Percentiles rank a stretch among this genome's conserved stretches.
phyloP scores from a whole-genome alignment of 2,113 vertebrate species.

The Eretmochelys imbricata region DNA sequence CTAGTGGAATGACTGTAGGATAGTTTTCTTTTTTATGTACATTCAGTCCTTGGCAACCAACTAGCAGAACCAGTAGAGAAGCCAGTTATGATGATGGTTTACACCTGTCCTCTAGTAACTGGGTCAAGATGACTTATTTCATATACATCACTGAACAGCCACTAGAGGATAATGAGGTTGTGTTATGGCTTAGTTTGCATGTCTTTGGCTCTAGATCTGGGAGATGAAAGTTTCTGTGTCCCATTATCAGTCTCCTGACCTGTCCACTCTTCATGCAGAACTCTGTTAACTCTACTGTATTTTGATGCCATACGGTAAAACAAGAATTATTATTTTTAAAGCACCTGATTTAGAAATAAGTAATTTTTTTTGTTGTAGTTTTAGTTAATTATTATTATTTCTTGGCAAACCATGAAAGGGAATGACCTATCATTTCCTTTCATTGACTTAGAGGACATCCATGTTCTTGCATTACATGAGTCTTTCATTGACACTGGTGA shows the following conservation, averaged over 20 bases:
- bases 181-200: not conserved
- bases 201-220: not conserved
- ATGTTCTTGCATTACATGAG: not conserved
- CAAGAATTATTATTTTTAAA: not conserved
- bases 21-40: not conserved
- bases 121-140: not conserved
- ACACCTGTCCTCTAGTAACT: not conserved
- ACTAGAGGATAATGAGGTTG: not conserved
- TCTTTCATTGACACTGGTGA: constrained; percentile 19
- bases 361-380: not conserved
- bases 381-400: not conserved
- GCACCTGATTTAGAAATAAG: not conserved
- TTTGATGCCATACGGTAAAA: not conserved
- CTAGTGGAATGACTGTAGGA: not conserved
- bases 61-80: not conserved
- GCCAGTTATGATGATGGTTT: not conserved
- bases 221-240: not conserved
- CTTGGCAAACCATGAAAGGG: constrained; percentile 22
- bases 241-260: not conserved
- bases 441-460: constrained; percentile 41
- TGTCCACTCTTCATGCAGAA: not conserved
- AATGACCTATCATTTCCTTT: constrained; percentile 63
- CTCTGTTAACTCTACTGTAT: not conserved
- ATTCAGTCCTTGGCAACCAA: not conserved
- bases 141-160: not conserved